Conservation (phyloP, 2,797 vertebrate species). For the Anguilla pacifica region DNA sequence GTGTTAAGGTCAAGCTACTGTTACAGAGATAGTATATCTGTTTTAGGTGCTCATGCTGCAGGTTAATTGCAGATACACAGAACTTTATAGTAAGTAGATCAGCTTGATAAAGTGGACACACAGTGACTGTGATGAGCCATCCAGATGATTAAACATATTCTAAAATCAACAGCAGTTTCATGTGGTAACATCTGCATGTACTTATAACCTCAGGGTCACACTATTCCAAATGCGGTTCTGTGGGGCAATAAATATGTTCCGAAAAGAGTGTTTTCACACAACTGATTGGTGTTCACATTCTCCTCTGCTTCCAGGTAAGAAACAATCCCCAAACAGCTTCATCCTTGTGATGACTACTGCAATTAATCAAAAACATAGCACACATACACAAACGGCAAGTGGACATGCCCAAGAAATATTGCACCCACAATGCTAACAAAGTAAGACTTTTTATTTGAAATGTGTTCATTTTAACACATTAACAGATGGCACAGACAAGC, state of each 20-base stretch:
- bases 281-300: background rate
- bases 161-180: background rate
- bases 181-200: background rate
- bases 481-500: conserved; percentile 84
- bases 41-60: background rate
- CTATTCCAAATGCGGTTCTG: background rate
- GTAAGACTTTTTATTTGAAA: conserved; percentile 81
- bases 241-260: background rate
- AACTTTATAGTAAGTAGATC: background rate
- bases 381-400: background rate
- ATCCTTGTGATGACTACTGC: background rate
- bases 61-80: background rate
- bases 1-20: background rate
- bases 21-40: background rate
- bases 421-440: conserved; percentile 66
- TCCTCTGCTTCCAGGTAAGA: background rate
- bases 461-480: conserved; percentile 78
- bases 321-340: background rate
- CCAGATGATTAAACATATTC: background rate
- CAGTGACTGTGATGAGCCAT: background rate
- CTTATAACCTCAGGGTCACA: background rate
- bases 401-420: background rate
- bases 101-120: background rate
- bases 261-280: background rate
- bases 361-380: background rate